Percentiles rank a stretch among this genome's conserved stretches.
Conservation (phyloP, 2,113 vertebrate genomes). For the Pygoscelis adeliae region DNA sequence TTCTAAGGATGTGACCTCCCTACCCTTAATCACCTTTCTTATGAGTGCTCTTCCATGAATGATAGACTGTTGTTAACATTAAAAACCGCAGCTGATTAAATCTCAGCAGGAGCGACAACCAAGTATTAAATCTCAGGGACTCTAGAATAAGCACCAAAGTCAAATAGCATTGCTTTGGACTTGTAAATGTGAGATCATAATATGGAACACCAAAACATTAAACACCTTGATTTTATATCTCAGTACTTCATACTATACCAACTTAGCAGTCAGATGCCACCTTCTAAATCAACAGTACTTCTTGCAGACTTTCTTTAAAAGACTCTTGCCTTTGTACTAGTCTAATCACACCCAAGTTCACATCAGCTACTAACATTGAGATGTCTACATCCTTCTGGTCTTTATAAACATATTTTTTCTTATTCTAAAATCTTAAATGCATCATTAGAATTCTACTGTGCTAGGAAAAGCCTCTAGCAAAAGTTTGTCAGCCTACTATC, state of each 20-base stretch:
- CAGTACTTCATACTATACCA: background rate
- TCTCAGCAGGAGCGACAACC: background rate
- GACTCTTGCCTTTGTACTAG: background rate
- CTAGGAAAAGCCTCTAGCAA: background rate
- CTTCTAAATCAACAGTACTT: background rate
- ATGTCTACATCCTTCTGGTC: background rate
- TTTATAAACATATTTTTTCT: background rate
- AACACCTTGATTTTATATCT: background rate
- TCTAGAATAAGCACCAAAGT: background rate
- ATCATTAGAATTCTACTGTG: background rate
- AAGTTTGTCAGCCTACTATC: background rate
- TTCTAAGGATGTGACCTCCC: background rate
- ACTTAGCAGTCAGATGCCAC: background rate
- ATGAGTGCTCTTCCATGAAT: background rate
- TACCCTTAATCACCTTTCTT: background rate
- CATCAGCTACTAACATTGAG: background rate
- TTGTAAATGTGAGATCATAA: background rate
- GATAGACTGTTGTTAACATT: background rate
- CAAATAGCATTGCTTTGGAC: background rate
- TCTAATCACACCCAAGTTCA: background rate
- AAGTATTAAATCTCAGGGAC: background rate
- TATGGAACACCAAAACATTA: background rate
- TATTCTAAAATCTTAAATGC: background rate
- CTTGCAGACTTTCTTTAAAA: background rate
- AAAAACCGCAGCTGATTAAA: background rate